phyloP scores from a whole-genome alignment of 2,888 invertebrate genomes.

The Smittia aterrima region DNA sequence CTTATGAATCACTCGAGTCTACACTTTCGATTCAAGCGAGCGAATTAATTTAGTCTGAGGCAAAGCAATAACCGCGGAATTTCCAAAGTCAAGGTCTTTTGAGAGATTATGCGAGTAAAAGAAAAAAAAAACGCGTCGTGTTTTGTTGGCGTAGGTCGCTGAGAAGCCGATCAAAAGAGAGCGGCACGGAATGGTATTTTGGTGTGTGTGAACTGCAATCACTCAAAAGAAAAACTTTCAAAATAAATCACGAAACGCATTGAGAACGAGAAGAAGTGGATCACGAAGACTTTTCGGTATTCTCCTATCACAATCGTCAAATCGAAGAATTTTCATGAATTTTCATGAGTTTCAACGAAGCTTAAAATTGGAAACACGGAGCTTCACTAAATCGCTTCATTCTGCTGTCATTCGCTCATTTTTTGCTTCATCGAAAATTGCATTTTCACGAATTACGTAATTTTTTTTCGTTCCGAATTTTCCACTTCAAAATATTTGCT shows the following conservation, averaged over 20 bases:
- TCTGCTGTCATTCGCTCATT: neutral
- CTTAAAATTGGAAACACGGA: neutral
- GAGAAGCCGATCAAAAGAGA: too few species aligned
- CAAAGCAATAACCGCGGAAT: neutral
- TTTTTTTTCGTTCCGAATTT: conserved; percentile 7
- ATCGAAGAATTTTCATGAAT: neutral
- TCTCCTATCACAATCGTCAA: neutral
- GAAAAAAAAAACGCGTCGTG: neutral
- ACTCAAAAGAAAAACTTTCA: too few species aligned
- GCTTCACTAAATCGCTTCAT: neutral
- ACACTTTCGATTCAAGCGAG: neutral
- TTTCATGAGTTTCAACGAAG: too few species aligned
- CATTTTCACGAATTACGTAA: conserved; percentile 36
- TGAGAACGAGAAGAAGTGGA: too few species aligned
- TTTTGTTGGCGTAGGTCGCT: neutral
- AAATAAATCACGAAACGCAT: too few species aligned
- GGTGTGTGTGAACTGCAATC: too few species aligned
- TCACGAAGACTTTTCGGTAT: too few species aligned
- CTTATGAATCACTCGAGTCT: too few species aligned
- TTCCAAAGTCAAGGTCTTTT: neutral
- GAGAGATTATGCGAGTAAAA: neutral
- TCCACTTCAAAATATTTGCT: neutral
- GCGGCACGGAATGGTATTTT: too few species aligned
- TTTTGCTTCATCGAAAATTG: conserved; percentile 3
- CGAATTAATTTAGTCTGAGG: neutral